Evolutionary conservation across 2,888 invertebrate genomes (phyloP).

Genomic region (Xylota segnis): DNA sequence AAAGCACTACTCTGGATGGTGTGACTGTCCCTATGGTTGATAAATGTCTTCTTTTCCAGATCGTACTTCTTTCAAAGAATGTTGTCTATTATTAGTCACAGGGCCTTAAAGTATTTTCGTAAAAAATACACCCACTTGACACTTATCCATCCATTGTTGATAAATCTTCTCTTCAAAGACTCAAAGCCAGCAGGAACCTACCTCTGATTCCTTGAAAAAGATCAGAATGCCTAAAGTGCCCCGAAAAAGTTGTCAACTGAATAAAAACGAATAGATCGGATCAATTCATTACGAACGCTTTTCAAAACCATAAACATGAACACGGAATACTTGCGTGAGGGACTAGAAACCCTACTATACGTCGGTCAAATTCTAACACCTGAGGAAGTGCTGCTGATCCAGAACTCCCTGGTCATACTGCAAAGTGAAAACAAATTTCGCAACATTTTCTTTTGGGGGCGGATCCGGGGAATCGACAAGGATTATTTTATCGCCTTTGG

Average conservation of each 20-base stretch:
- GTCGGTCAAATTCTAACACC: conserved; percentile 90
- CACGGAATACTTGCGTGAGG: conserved; percentile 82
- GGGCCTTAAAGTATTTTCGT: too few species aligned
- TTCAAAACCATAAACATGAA: conserved; percentile 80
- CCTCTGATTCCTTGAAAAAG: neutral
- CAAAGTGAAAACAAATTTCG: conserved; percentile 94
- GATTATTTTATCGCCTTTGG: conserved; percentile 95
- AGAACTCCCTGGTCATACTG: conserved; percentile 91
- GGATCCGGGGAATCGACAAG: conserved; percentile 89
- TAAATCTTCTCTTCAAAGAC: too few species aligned
- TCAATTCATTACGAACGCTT: conserved; percentile 5
- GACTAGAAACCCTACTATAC: conserved; percentile 82
- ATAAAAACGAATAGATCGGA: neutral
- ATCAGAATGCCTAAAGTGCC: neutral
- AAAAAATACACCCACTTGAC: too few species aligned
- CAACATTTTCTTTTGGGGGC: conserved; percentile 94
- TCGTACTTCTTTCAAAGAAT: too few species aligned
- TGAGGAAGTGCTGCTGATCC: conserved; percentile 90
- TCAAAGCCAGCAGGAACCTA: too few species aligned
- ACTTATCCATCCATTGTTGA: too few species aligned
- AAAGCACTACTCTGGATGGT: too few species aligned
- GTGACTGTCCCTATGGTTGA: too few species aligned
- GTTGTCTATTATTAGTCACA: too few species aligned
- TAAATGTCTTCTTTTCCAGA: too few species aligned
- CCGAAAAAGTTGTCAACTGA: neutral